Evolutionary conservation across 2,113 vertebrate species (phyloP), one percentile per base, ranked within the genome.

Genomic region (Circaetus cinerascens): DNA sequence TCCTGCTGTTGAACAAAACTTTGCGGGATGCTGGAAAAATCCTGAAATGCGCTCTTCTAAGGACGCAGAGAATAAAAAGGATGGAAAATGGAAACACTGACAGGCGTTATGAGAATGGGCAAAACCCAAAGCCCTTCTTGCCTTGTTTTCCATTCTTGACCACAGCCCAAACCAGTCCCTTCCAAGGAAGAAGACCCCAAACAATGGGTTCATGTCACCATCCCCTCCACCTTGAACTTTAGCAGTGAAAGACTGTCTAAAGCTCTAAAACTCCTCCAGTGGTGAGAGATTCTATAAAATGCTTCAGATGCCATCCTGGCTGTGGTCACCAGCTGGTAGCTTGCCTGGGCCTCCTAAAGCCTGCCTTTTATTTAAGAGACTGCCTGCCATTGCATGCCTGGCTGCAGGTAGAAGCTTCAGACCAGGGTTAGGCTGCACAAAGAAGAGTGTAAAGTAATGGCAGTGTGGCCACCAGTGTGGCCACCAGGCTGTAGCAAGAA

Each of bases 171-270:
- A 51, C 2, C 18, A 29, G 22, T 56, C 15, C 12, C 30, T 92
- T 91, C 29, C 73, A 77, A 68, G 60, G 56, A 96, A 72, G 45
- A 91, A 81, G 19, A 5, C 7, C 27, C 30, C 48, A 56, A 7
- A 78, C 8, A 75, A n/a, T 8, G 21, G 14, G 63, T 34, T 59
- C 30, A 20, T 9, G 4, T 41, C 36, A 30, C 10, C 0, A 0
- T 29, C 10, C 11, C 36, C 0, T 0, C 4, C 7, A 53, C 19
- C 27, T 40, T 29, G 76, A 77, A 48, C 5, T 18, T 45, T 7
- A 55, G 34, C 45, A 67, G 27, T 51, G 41, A 41, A 82, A 92
- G 36, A 36, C 34, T 51, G 14, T 41, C 30, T 59, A 41, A 90
- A 86, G 17, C 19, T 59, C 57, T 90, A 32, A 76, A 85, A 86